These are phyloP conservation scores for Tadarida brasiliensis DNA, from an alignment of 2,797 vertebrate species.

Conservation along the genomic window DNA sequence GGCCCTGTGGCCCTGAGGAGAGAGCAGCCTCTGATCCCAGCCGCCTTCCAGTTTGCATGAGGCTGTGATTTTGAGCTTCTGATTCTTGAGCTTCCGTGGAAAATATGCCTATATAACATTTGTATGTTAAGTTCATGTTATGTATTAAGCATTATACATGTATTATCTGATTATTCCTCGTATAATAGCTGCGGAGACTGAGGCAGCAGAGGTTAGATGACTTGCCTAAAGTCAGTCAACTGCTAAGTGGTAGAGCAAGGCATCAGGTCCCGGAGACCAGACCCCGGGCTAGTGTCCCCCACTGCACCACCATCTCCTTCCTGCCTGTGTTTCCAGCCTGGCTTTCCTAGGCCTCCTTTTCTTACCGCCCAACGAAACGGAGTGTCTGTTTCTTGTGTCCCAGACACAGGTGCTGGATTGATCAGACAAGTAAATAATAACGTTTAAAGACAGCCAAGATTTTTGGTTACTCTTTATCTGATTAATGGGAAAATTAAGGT, in stretches of 20 bases:
- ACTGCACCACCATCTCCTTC: fast-evolving
- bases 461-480: slow-evolving; percentile 6
- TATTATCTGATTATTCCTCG: not conserved
- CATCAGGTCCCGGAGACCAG: not conserved
- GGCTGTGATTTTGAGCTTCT: not conserved
- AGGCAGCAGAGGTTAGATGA: not conserved
- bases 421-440: slow-evolving; percentile 27
- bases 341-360: not conserved
- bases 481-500: not conserved
- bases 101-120: not conserved
- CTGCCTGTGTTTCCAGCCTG: not conserved
- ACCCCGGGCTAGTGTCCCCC: too few species aligned
- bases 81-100: not conserved
- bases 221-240: not conserved
- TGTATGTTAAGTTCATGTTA: not conserved
- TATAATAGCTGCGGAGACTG: not conserved
- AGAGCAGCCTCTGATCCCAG: not conserved
- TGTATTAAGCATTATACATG: not conserved
- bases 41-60: not conserved
- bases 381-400: not conserved
- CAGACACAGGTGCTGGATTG: not conserved
- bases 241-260: not conserved
- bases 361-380: not conserved
- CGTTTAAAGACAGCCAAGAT: not conserved
- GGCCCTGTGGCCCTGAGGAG: not conserved